A percentile compares a stretch with the other conserved stretches of the same genome.
phyloP scores from a whole-genome alignment of 2,888 invertebrate species.

The Baccha elongata region DNA sequence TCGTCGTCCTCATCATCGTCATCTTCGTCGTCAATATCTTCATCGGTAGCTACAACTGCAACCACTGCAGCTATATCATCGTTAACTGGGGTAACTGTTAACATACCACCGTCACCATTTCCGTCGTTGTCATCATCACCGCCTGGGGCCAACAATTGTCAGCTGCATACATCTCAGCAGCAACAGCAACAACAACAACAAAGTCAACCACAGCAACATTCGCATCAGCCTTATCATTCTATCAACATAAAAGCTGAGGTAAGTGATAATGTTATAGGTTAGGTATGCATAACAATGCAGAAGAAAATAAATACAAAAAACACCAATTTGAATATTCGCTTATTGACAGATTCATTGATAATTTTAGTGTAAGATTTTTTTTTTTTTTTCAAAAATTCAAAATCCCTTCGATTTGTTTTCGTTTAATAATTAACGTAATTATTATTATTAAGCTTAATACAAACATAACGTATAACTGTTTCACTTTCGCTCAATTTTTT shows the following conservation, averaged over 20 bases:
- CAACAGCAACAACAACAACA: constrained; percentile 67
- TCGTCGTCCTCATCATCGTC: constrained; percentile 69
- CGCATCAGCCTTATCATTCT: constrained; percentile 75
- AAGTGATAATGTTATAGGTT: constrained; percentile 71
- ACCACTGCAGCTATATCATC: constrained; percentile 69
- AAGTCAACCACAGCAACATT: constrained; percentile 66
- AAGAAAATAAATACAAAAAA: too few relatives aligned
- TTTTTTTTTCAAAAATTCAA: too few relatives aligned
- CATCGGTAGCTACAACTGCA: constrained; percentile 57
- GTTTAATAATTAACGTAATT: too few relatives aligned
- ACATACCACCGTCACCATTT: constrained; percentile 74
- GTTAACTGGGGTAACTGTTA: constrained; percentile 74
- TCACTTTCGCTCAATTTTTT: too few relatives aligned
- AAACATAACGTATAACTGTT: too few relatives aligned
- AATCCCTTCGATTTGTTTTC: too few relatives aligned
- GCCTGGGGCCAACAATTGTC: constrained; percentile 64
- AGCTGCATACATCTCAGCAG: constrained; percentile 59
- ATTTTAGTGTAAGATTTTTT: too few relatives aligned
- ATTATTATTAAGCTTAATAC: too few relatives aligned
- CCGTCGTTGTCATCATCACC: constrained; percentile 74
- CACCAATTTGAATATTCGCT: too few relatives aligned
- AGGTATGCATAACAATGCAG: too few relatives aligned
- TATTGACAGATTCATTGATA: too few relatives aligned
- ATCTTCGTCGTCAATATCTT: constrained; percentile 68
- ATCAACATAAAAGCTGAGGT: constrained; percentile 77